Evolutionary conservation across 1,140 invertebrate species (phyloP).

Genomic region (Leptestheria dahalacensis): DNA sequence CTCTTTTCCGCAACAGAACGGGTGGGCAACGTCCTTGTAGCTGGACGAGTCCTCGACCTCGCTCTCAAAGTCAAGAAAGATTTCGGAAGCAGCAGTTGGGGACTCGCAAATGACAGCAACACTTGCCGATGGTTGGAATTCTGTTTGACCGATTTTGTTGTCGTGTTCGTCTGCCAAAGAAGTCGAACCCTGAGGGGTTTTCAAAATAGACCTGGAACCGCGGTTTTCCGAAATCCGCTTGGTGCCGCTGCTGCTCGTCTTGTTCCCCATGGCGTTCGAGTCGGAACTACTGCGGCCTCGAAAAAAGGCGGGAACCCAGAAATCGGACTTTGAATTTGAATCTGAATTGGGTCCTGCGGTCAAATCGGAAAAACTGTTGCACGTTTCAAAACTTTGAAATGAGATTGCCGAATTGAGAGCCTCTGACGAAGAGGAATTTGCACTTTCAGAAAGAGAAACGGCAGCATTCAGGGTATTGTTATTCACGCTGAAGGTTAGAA

Average conservation of each 20-base stretch:
- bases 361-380: too few species aligned
- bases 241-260: neutral
- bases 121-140: neutral
- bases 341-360: too few species aligned
- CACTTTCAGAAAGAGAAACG: too few species aligned
- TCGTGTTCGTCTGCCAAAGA: neutral
- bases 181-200: neutral
- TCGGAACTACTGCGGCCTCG: constrained; percentile 2
- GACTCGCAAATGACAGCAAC: neutral
- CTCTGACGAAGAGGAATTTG: too few species aligned
- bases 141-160: neutral
- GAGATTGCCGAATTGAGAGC: too few species aligned
- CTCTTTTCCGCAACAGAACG: neutral
- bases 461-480: too few species aligned
- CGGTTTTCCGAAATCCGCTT: neutral
- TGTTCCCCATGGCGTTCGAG: constrained; percentile 5
- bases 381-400: too few species aligned
- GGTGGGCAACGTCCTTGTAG: constrained; percentile 6
- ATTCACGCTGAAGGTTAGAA: too few species aligned
- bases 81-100: neutral
- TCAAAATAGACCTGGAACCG: neutral
- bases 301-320: neutral
- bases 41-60: constrained; percentile 5
- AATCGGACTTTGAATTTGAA: too few species aligned
- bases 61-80: neutral